These are phyloP conservation scores for Diphyllodes magnificus DNA, from an alignment of 2,113 vertebrate species.

Conservation along the genomic window DNA sequence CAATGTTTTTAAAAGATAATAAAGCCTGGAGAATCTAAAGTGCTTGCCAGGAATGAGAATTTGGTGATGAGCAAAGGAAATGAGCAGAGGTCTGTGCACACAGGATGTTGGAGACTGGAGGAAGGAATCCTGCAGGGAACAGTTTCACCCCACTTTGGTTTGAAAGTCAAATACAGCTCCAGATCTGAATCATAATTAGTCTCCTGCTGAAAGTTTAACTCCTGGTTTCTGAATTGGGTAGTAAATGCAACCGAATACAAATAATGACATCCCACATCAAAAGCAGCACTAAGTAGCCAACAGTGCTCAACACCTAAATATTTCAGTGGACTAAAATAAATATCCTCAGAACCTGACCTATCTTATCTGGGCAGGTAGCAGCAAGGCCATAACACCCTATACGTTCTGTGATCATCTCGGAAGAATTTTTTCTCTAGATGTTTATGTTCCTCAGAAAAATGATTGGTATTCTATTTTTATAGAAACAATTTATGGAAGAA, in stretches of 20 bases:
- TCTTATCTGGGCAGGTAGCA: background rate
- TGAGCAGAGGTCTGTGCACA: background rate
- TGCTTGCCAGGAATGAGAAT: background rate
- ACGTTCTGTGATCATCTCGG: background rate
- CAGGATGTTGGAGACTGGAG: background rate
- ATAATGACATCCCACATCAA: background rate
- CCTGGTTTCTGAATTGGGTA: background rate
- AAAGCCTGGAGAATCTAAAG: background rate
- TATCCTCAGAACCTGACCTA: background rate
- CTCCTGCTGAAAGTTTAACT: background rate
- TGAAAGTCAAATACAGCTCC: conserved; percentile 4
- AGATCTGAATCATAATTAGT: conserved; percentile 4
- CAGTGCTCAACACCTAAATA: background rate
- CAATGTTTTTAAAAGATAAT: background rate
- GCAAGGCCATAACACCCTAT: background rate
- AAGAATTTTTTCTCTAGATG: background rate
- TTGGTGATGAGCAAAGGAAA: conserved; percentile 4
- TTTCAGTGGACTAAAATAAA: background rate
- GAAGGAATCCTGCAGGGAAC: background rate
- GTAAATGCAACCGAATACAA: background rate
- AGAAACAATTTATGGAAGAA: background rate
- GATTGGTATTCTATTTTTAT: background rate
- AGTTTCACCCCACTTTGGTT: background rate
- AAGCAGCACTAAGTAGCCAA: background rate
- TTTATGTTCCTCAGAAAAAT: background rate